Percentiles rank a stretch among this genome's conserved stretches.
These are phyloP conservation scores for Biston betularia DNA, from an alignment of 2,888 invertebrate species.

Conservation along the genomic window DNA sequence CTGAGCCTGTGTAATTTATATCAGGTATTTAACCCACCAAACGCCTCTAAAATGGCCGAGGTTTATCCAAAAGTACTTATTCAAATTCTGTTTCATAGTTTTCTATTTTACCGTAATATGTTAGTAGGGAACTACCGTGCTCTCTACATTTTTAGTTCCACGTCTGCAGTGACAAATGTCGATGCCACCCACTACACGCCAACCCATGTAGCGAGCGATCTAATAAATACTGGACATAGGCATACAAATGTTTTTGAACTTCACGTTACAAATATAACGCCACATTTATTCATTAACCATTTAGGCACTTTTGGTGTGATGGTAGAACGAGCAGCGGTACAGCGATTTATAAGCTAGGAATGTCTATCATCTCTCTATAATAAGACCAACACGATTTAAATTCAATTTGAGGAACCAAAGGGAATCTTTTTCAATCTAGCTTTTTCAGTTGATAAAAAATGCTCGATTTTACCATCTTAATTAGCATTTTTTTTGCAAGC, in stretches of 20 bases:
- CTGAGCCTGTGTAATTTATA: no score
- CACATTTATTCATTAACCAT: neutral
- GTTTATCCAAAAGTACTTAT: neutral
- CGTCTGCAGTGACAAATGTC: constrained; percentile 75
- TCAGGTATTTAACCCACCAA: no score
- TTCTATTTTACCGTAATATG: neutral
- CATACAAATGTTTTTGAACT: constrained; percentile 55
- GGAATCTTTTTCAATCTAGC: no score
- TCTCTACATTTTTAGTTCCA: constrained; percentile 43
- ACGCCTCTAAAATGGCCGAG: neutral
- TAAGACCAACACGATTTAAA: no score
- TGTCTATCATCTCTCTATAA: no score
- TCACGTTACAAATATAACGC: constrained; percentile 22
- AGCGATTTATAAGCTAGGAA: neutral
- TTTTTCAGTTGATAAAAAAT: no score
- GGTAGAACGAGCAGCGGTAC: neutral
- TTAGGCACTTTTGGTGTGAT: neutral
- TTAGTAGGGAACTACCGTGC: neutral
- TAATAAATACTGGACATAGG: constrained; percentile 72
- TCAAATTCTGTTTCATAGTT: neutral
- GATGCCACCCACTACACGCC: constrained; percentile 81
- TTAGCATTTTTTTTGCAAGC: no score
- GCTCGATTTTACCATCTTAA: no score
- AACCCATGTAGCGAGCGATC: constrained; percentile 61
- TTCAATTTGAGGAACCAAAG: no score